Evolutionary conservation across 2,797 vertebrate genomes (phyloP).

Genomic region (Halcyon chelicuti): DNA sequence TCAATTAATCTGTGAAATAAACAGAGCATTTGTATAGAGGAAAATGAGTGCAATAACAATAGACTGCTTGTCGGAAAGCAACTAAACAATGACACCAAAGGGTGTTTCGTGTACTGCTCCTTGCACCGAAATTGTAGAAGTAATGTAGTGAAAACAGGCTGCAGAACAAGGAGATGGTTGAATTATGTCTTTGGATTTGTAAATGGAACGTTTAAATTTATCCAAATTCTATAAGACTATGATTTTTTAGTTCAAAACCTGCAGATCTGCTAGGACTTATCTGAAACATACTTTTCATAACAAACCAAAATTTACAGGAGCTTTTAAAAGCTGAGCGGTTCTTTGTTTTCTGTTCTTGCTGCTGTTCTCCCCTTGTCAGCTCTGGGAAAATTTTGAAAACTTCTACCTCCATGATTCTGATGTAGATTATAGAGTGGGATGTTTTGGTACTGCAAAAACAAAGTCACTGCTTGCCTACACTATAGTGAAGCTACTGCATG

Average conservation of each 20-base stretch:
- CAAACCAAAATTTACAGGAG: not conserved
- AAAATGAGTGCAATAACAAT: not conserved
- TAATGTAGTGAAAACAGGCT: not conserved
- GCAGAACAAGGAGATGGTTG: not conserved
- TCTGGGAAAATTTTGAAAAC: slow-evolving; percentile 33
- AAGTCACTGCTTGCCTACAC: slow-evolving; percentile 46
- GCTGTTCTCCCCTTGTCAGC: slow-evolving; percentile 15
- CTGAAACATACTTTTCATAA: not conserved
- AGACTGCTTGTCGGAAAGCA: not conserved
- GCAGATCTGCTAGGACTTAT: not conserved
- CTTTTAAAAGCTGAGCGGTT: slow-evolving; percentile 10
- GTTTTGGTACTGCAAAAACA: slow-evolving; percentile 41
- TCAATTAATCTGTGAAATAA: not conserved
- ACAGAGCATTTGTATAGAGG: not conserved
- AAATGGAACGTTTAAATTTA: not conserved
- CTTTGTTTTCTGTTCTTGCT: slow-evolving; percentile 21
- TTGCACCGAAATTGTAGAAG: not conserved
- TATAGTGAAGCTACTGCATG: slow-evolving; percentile 27
- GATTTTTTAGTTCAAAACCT: not conserved
- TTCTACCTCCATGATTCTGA: slow-evolving; percentile 32
- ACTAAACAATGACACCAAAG: not conserved
- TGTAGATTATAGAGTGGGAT: slow-evolving; percentile 58
- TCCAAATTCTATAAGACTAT: not conserved
- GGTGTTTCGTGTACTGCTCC: not conserved
- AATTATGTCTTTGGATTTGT: not conserved